These are phyloP conservation scores for Microcebus griseorufus DNA, from an alignment of 2,113 vertebrate genomes.

Conservation along the genomic window DNA sequence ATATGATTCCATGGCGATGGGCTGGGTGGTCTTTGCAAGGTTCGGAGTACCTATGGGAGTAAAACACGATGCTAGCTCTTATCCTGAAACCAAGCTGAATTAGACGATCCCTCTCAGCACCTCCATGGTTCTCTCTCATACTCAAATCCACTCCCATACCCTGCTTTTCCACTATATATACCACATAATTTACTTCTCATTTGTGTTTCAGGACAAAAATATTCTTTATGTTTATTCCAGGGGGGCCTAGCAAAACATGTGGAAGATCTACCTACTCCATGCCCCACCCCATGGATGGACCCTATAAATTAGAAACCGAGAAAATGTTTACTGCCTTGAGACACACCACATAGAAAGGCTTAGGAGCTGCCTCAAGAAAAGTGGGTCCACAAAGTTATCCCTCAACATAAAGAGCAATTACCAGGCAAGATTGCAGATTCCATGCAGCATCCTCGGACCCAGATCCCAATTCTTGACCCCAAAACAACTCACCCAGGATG, in stretches of 20 bases:
- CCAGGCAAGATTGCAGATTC: not conserved
- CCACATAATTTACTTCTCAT: not conserved
- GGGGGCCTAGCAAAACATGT: not conserved
- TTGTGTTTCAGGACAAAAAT: not conserved
- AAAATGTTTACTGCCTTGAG: not conserved
- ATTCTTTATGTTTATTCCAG: not conserved
- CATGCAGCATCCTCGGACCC: not conserved
- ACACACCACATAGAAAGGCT: not conserved
- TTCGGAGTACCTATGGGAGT: constrained; percentile 15
- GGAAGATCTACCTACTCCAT: not conserved
- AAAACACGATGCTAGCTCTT: not conserved
- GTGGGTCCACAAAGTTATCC: not conserved
- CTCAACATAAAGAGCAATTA: not conserved
- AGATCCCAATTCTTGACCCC: not conserved
- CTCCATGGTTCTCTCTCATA: not conserved
- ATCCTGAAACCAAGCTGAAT: not conserved
- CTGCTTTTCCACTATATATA: no score
- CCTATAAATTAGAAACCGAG: not conserved
- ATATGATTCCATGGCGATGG: not conserved
- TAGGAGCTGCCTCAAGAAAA: not conserved
- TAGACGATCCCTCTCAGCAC: not conserved
- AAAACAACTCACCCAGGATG: constrained; percentile 44
- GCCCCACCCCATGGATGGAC: not conserved
- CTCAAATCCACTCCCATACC: not conserved
- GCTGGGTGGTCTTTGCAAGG: constrained; percentile 55